A percentile compares a stretch with the other conserved stretches of the same genome.
Conservation (phyloP, 2,888 invertebrate genomes). For the Rhagonycha fulva region DNA sequence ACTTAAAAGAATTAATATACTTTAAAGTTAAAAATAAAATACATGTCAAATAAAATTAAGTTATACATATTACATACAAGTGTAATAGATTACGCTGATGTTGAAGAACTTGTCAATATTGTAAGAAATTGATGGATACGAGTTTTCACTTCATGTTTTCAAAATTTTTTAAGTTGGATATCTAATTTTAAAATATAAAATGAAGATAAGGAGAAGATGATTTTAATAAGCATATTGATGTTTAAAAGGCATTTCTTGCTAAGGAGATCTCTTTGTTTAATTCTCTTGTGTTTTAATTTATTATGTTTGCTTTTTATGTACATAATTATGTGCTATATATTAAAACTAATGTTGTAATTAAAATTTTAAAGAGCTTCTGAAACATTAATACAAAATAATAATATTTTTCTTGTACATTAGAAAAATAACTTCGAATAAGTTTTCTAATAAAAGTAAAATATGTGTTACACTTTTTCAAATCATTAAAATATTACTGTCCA, state of each 20-base stretch:
- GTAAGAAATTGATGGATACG: neutral
- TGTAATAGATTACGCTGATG: neutral
- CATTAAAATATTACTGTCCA: neutral
- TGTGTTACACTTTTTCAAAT: neutral
- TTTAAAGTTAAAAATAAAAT: neutral
- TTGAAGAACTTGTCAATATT: neutral
- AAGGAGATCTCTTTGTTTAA: neutral
- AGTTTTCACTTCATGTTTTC: neutral
- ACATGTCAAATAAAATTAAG: neutral
- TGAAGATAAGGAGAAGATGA: neutral
- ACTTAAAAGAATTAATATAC: neutral
- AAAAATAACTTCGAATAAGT: too few species aligned
- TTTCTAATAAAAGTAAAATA: neutral
- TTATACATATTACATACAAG: neutral
- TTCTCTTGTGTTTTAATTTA: too few species aligned
- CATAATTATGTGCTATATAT: too few species aligned
- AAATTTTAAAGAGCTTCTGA: too few species aligned
- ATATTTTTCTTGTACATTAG: too few species aligned
- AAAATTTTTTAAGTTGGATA: neutral
- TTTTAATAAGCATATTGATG: neutral
- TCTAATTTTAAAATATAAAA: neutral
- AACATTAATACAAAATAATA: too few species aligned
- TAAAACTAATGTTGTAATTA: too few species aligned
- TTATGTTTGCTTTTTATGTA: too few species aligned
- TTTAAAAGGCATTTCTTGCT: neutral